Conservation (phyloP, 2,888 invertebrate species). For the Acrobasis suavella region DNA sequence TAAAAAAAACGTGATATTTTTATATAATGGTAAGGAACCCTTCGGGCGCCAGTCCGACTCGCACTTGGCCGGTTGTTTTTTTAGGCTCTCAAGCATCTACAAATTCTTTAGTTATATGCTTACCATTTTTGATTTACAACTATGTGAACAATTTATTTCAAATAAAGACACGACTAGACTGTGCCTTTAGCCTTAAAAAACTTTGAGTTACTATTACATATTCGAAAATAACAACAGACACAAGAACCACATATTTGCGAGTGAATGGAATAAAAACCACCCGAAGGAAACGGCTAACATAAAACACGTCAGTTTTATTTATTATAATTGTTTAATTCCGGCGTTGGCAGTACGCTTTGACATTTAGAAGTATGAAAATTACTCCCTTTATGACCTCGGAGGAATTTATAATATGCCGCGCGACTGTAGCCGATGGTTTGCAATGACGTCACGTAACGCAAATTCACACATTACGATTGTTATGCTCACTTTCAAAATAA, state of each 20-base stretch:
- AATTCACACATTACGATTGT: neutral
- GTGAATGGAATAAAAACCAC: conserved; percentile 2
- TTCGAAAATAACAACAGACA: neutral
- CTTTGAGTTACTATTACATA: neutral
- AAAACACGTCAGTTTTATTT: conserved; percentile 16
- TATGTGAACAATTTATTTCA: too few species aligned
- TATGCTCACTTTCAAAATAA: neutral
- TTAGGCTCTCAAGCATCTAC: too few species aligned
- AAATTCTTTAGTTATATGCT: too few species aligned
- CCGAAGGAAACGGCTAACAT: conserved; percentile 5
- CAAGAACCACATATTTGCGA: neutral
- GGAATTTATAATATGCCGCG: conserved; percentile 21
- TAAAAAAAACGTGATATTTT: too few species aligned
- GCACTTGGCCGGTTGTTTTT: too few species aligned
- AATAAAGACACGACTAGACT: too few species aligned
- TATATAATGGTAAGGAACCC: too few species aligned
- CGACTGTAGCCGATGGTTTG: neutral
- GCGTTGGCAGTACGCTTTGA: conserved; percentile 17
- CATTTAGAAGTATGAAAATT: conserved; percentile 26
- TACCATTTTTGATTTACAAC: too few species aligned
- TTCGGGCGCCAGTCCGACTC: too few species aligned
- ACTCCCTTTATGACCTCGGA: conserved; percentile 19
- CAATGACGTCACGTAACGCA: conserved; percentile 8
- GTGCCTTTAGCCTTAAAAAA: too few species aligned
- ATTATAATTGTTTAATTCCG: conserved; percentile 21